Evolutionary conservation across 2,888 invertebrate species (phyloP), one percentile per base, ranked within the genome.

Genomic region (Drosophila monieri): DNA sequence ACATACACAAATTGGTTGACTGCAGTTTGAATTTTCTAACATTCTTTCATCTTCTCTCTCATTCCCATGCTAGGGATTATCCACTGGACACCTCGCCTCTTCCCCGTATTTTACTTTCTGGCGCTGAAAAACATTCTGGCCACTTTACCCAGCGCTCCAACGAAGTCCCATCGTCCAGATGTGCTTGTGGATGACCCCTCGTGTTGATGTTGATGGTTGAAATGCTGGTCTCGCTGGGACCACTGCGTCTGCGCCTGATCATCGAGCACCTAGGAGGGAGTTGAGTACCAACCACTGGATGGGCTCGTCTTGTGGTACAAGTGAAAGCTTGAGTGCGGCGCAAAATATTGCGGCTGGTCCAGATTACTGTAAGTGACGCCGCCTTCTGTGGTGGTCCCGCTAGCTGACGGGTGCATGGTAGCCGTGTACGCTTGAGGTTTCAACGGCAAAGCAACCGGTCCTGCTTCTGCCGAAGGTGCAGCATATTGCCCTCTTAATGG

Each of bases 401-500:
- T 49, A 5, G 18, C 32, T 23, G 66, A 53, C 3, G 89, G 83
- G 73, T 93, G 93, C 76, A 95, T 94, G 2, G 95, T 94, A 61
- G 95, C 94, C 6, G 96, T 95, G 90, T 97, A 97, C 49, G 97
- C 97, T 91, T 97, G 97, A 25, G 97, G 97, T 90, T 97, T 97
- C 60, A 97, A 92, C 21, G 97, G 97, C 81, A 97, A 91, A 25
- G 95, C 94, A 12, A 94, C 92, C 10, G 93, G 94, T 18, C 93
- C 92, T 6, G 60, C 76, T 89, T 93, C 75, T 85, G 94, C 90
- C 1, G 84, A 77, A 2, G 90, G 78, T 10, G 88, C 71, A 27
- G 78, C 84, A 35, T 92, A 92, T 49, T 92, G 92, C 3, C 85
- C 80, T 67, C 94, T 92, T 86, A 94, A 88, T 35, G 94, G 93